phyloP scores from a whole-genome alignment of 1,140 invertebrate species.

The Mesaphorura yosii region DNA sequence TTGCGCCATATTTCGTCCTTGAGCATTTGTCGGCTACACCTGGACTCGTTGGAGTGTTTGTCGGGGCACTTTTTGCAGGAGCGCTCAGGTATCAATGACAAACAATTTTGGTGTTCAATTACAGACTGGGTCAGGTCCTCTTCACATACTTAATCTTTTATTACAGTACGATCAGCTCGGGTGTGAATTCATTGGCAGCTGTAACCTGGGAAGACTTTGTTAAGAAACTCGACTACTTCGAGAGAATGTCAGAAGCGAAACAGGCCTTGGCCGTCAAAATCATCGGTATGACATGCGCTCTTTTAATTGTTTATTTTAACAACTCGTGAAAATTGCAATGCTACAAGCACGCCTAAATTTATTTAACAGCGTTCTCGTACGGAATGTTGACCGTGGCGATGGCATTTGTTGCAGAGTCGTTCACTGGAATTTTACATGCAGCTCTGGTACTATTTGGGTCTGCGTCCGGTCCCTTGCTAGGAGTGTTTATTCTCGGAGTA shows the following conservation, averaged over 20 bases:
- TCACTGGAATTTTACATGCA: conserved; percentile 22
- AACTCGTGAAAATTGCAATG: background rate
- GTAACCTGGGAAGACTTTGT: conserved; percentile 40
- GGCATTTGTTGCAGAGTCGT: conserved; percentile 22
- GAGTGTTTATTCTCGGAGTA: conserved; percentile 27
- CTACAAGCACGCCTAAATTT: background rate
- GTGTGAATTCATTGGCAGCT: conserved; percentile 39
- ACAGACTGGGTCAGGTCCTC: background rate
- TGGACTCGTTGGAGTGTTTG: conserved; percentile 34
- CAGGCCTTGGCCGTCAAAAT: conserved; percentile 35
- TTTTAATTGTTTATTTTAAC: background rate
- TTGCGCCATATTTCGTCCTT: conserved; percentile 28
- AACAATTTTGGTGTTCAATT: background rate
- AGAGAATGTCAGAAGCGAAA: conserved; percentile 33
- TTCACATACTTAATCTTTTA: background rate
- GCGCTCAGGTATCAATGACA: conserved; percentile 24
- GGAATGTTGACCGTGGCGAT: conserved; percentile 19
- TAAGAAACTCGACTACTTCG: conserved; percentile 31
- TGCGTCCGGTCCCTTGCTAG: conserved; percentile 29
- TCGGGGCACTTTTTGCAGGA: conserved; percentile 32
- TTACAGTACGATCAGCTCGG: conserved; percentile 39
- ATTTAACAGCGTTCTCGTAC: conserved; percentile 17
- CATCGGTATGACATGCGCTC: conserved; percentile 23
- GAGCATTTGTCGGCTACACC: conserved; percentile 24
- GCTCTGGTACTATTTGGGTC: conserved; percentile 26